phyloP scores from a whole-genome alignment of 2,797 vertebrate species.

The Ptychadena robeensis region DNA sequence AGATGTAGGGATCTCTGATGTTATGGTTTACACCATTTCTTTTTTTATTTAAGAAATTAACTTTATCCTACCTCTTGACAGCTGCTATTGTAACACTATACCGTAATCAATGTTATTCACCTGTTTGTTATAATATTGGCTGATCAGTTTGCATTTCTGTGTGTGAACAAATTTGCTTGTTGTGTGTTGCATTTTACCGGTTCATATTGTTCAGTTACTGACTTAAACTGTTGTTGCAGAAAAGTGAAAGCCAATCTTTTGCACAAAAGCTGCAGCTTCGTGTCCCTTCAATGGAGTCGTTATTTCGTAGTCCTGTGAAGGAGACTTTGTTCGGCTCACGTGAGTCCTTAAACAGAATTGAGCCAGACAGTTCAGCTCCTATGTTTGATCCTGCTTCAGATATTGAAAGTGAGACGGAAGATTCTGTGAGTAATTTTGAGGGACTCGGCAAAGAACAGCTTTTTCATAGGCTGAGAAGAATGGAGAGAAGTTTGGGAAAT shows the following conservation, averaged over 20 bases:
- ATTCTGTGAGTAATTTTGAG: slow-evolving; percentile 77
- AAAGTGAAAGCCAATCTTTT: slow-evolving; percentile 83
- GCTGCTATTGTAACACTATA: no score
- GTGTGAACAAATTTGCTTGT: no score
- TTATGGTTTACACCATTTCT: no score
- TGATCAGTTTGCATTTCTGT: no score
- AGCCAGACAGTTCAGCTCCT: slow-evolving; percentile 73
- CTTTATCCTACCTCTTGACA: no score
- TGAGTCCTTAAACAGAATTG: slow-evolving; percentile 86
- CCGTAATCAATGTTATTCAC: no score
- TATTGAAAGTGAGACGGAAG: slow-evolving; percentile 92
- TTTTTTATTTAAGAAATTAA: no score
- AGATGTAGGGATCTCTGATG: no score
- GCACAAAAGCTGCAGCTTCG: slow-evolving; percentile 90
- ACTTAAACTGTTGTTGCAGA: slow-evolving; percentile 70
- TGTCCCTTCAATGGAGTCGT: slow-evolving; percentile 91
- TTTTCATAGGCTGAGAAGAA: slow-evolving; percentile 80
- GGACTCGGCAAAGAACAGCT: slow-evolving; percentile 87
- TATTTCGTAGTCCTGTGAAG: slow-evolving; percentile 86
- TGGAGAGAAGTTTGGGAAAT: slow-evolving; percentile 86
- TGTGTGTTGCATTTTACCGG: background rate
- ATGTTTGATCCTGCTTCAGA: slow-evolving; percentile 88
- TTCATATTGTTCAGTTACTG: background rate
- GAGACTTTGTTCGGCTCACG: slow-evolving; percentile 87
- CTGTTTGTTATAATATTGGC: no score